Percentiles rank a stretch among this genome's conserved stretches.
Conservation (phyloP, 1,140 invertebrate species). For the Zaprionus kolodkinae region DNA sequence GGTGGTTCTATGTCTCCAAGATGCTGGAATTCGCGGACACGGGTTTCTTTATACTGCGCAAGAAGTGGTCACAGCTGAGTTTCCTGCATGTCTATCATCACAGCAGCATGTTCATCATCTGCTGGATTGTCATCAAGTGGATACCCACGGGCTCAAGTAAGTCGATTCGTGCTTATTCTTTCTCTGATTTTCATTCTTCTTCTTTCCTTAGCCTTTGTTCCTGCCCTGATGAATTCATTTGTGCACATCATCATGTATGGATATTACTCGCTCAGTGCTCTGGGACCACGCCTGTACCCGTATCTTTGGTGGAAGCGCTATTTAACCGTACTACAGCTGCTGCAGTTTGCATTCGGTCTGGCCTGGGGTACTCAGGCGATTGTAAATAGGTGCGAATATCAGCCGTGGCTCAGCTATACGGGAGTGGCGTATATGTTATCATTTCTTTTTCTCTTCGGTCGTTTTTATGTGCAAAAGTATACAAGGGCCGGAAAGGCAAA, state of each 20-base stretch:
- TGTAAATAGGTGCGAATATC: constrained; percentile 52
- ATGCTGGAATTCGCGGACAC: constrained; percentile 97
- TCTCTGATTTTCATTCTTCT: not conserved
- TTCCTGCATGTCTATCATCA: constrained; percentile 97
- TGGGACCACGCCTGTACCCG: constrained; percentile 91
- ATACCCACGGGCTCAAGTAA: constrained; percentile 96
- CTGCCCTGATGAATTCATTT: constrained; percentile 95
- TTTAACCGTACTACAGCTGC: constrained; percentile 92
- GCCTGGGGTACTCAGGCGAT: constrained; percentile 56
- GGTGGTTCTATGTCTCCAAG: constrained; percentile 99
- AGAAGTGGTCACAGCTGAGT: constrained; percentile 94
- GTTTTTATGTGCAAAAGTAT: constrained; percentile 64
- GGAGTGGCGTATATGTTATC: constrained; percentile 64
- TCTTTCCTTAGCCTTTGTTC: constrained; percentile 89
- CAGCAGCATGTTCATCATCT: constrained; percentile 95
- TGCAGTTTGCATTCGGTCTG: constrained; percentile 66
- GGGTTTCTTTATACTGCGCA: constrained; percentile 94
- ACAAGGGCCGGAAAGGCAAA: not conserved
- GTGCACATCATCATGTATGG: constrained; percentile 97
- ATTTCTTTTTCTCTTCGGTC: constrained; percentile 67
- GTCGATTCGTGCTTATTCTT: constrained; percentile 70
- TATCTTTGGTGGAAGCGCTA: constrained; percentile 98
- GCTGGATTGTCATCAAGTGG: constrained; percentile 99
- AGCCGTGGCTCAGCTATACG: constrained; percentile 40
- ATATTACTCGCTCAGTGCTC: constrained; percentile 94